These are phyloP conservation scores for Melangyna quadrimaculata DNA, from an alignment of 2,888 invertebrate genomes.

Conservation along the genomic window DNA sequence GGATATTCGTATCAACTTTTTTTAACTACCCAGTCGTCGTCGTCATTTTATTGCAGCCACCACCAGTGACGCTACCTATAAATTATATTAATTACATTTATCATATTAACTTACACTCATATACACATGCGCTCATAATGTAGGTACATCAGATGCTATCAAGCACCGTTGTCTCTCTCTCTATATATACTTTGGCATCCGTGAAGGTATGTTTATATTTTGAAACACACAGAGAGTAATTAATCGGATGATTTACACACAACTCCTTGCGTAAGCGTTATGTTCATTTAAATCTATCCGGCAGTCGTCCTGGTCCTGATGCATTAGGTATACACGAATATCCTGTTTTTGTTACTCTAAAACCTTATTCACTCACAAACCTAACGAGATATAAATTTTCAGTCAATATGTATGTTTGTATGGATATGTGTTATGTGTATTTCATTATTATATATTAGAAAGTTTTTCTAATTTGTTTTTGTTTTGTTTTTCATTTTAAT, in stretches of 20 bases:
- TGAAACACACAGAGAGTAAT: slow-evolving; percentile 74
- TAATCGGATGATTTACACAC: slow-evolving; percentile 78
- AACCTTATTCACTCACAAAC: background rate
- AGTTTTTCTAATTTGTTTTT: slow-evolving; percentile 37
- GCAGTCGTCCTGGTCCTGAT: slow-evolving; percentile 72
- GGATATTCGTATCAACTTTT: background rate
- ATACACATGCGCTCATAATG: slow-evolving; percentile 46
- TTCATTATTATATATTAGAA: slow-evolving; percentile 56
- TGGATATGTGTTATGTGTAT: background rate
- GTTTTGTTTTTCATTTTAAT: slow-evolving; percentile 77
- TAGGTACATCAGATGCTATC: slow-evolving; percentile 50
- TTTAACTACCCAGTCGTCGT: background rate
- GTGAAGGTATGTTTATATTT: slow-evolving; percentile 36
- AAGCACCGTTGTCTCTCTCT: background rate
- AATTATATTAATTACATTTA: slow-evolving; percentile 68
- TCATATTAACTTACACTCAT: slow-evolving; percentile 64
- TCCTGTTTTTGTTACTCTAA: slow-evolving; percentile 52
- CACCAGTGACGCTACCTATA: slow-evolving; percentile 54
- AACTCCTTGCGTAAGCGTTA: slow-evolving; percentile 75
- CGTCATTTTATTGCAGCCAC: background rate
- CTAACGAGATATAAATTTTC: background rate
- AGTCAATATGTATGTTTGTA: background rate
- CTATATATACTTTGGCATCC: background rate
- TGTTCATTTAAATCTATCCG: slow-evolving; percentile 66
- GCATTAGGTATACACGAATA: slow-evolving; percentile 55